A percentile compares a stretch with the other conserved stretches of the same genome.
Conservation (phyloP, 2,113 vertebrate genomes). For the Callipepla squamata region DNA sequence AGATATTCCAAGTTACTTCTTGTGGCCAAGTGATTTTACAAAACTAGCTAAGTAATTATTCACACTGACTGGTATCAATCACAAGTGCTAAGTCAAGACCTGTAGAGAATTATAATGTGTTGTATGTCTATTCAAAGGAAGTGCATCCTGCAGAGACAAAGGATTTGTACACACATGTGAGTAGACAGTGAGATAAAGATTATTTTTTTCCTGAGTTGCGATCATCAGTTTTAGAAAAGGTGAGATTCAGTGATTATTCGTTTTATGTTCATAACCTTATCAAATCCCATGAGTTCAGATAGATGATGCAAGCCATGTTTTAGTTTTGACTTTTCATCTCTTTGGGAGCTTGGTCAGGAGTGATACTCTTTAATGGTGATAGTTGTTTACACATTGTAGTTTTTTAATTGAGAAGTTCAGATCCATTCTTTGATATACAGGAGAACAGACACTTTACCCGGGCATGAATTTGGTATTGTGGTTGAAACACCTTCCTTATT, state of each 20-base stretch:
- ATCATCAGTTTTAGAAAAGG: background rate
- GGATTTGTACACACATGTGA: background rate
- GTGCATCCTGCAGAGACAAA: background rate
- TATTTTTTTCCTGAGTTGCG: background rate
- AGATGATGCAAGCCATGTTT: background rate
- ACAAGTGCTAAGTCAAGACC: background rate
- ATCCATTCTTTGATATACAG: background rate
- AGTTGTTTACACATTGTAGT: background rate
- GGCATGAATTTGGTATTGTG: background rate
- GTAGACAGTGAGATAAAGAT: background rate
- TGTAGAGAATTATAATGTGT: background rate
- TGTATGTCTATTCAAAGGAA: rapidly evolving
- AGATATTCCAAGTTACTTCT: background rate
- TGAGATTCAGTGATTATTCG: background rate
- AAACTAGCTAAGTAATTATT: background rate
- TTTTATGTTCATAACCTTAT: background rate
- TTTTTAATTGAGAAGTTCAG: background rate
- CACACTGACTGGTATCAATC: background rate
- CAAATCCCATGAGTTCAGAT: background rate
- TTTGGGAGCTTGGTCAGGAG: background rate
- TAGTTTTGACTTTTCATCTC: background rate
- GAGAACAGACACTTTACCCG: background rate
- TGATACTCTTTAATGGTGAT: background rate
- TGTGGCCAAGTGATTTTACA: background rate
- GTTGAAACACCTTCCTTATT: background rate